These are phyloP conservation scores for Adrianichthys oophorus DNA, from an alignment of 2,797 vertebrate genomes.

Conservation along the genomic window DNA sequence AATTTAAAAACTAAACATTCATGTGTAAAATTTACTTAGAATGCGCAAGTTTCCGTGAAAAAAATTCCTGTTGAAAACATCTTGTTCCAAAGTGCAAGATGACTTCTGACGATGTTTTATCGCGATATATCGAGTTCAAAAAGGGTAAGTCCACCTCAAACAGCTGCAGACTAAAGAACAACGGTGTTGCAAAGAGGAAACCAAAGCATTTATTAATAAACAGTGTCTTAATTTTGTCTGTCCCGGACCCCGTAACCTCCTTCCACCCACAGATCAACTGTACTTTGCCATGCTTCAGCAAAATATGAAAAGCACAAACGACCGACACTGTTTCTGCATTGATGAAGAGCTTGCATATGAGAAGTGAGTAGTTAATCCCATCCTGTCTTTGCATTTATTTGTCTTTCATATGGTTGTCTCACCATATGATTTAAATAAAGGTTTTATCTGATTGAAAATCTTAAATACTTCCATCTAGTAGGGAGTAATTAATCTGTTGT, in stretches of 20 bases:
- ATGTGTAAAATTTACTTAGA: slow-evolving; percentile 2
- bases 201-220: slow-evolving; percentile 9
- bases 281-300: slow-evolving; percentile 93
- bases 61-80: slow-evolving; percentile 17
- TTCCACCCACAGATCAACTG: slow-evolving; percentile 88
- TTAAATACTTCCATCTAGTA: too few species aligned
- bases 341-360: slow-evolving; percentile 97
- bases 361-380: slow-evolving; percentile 83
- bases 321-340: slow-evolving; percentile 93
- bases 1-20: not conserved
- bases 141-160: slow-evolving; percentile 64
- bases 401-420: not conserved
- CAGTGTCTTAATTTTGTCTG: slow-evolving; percentile 10
- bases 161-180: not conserved
- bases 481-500: too few species aligned
- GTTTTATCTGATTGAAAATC: too few species aligned
- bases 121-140: slow-evolving; percentile 69
- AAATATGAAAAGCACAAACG: slow-evolving; percentile 89
- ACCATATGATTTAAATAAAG: too few species aligned
- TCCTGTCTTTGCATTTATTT: not conserved
- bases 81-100: slow-evolving; percentile 65
- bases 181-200: not conserved
- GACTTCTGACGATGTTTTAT: slow-evolving; percentile 67
- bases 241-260: slow-evolving; percentile 2
- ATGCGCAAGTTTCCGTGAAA: slow-evolving; percentile 47